These are phyloP conservation scores for Eulemur rubriventer DNA, from an alignment of 2,797 vertebrate genomes.

Conservation along the genomic window DNA sequence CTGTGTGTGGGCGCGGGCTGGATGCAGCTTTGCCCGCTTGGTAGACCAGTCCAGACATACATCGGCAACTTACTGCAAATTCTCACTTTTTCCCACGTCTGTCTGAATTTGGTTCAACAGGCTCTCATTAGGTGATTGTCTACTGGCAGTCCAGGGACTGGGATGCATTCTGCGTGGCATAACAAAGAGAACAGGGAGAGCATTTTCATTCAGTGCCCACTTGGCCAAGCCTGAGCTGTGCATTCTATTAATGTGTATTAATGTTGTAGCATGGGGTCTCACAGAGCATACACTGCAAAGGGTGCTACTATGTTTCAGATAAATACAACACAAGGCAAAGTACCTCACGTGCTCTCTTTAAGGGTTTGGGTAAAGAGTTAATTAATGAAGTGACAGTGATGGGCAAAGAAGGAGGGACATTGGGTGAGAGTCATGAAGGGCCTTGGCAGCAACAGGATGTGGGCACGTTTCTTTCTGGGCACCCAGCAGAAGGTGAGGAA, in stretches of 20 bases:
- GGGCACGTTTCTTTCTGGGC: neutral
- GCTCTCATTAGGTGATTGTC: neutral
- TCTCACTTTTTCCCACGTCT: too few species aligned
- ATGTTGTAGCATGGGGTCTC: neutral
- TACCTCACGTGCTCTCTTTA: rapidly evolving
- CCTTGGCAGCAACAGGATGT: neutral
- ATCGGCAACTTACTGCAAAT: rapidly evolving
- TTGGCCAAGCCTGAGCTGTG: rapidly evolving
- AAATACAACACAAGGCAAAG: too few species aligned
- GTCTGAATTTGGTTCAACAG: neutral
- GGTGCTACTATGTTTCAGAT: neutral
- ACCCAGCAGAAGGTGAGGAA: neutral
- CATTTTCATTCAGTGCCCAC: neutral
- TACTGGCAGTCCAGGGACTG: neutral
- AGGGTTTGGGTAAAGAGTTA: neutral
- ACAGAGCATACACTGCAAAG: rapidly evolving
- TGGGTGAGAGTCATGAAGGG: neutral
- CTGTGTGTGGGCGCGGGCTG: rapidly evolving
- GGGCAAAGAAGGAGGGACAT: rapidly evolving
- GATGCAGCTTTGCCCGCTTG: rapidly evolving
- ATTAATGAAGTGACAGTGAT: neutral
- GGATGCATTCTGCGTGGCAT: neutral
- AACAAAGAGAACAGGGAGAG: neutral
- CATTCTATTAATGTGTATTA: too few species aligned
- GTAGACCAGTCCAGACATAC: neutral